These are phyloP conservation scores for Vanacampus margaritifer DNA, from an alignment of 2,113 vertebrate species.

Conservation along the genomic window DNA sequence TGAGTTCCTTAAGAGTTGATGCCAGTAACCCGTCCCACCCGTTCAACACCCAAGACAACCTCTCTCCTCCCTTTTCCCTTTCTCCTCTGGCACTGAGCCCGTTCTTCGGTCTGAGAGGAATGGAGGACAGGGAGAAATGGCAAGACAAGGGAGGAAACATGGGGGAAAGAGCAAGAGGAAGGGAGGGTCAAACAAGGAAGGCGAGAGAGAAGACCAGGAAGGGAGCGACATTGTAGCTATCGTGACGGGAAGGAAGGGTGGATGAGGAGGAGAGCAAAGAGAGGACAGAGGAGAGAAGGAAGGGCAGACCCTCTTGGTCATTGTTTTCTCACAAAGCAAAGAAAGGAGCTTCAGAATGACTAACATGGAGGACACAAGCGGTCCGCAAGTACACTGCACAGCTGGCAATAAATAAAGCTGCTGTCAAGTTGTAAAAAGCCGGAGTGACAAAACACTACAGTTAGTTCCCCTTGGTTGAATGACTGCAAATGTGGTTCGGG, in stretches of 20 bases:
- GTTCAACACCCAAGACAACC: conserved; percentile 7
- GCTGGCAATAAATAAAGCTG: conserved; percentile 18
- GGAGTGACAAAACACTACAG: conserved; percentile 1
- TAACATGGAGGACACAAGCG: neutral
- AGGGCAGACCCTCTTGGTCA: conserved; percentile 26
- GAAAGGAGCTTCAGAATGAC: conserved; percentile 9
- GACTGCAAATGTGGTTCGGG: conserved; percentile 5
- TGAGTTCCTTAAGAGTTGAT: neutral
- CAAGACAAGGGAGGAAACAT: neutral
- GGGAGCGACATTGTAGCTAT: conserved; percentile 61
- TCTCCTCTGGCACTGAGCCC: conserved; percentile 34
- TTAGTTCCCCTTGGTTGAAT: conserved; percentile 6
- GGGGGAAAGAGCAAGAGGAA: conserved; percentile 25
- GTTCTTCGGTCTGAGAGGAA: conserved; percentile 41
- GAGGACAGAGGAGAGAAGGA: conserved; percentile 14
- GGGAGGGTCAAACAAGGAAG: conserved; percentile 34
- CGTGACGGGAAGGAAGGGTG: conserved; percentile 55
- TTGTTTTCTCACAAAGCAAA: conserved; percentile 30
- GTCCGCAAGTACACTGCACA: conserved; percentile 10
- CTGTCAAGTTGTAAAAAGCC: conserved; percentile 2
- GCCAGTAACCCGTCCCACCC: conserved; percentile 10
- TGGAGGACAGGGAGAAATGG: conserved; percentile 7
- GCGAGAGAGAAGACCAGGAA: conserved; percentile 34
- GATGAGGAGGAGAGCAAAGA: conserved; percentile 28
- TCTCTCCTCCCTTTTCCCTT: conserved; percentile 21